Conservation (phyloP, 2,797 vertebrate species). For the Acanthopagrus latus region DNA sequence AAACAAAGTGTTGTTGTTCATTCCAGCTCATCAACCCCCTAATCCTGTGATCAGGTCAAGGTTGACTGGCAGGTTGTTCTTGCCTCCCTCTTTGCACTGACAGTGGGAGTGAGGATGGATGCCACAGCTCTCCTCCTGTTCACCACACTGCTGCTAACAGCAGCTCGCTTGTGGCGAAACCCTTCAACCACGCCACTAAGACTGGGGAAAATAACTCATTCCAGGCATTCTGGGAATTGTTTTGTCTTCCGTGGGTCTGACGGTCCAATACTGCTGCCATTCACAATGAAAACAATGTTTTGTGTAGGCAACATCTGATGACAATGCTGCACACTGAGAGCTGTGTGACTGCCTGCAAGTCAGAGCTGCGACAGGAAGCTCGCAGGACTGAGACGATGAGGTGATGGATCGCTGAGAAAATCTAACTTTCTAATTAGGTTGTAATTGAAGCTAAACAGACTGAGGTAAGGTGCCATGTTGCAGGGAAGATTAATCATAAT, state of each 20-base stretch:
- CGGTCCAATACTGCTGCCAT: constrained; percentile 47
- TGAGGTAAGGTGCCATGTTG: not conserved
- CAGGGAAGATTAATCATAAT: not conserved
- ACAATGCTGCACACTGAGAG: constrained; percentile 24
- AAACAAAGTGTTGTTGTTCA: not conserved
- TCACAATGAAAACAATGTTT: constrained; percentile 55
- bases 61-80: not conserved
- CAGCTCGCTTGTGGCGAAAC: constrained; percentile 57
- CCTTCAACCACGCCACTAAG: constrained; percentile 61
- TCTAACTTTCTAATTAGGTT: constrained; percentile 40
- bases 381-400: not conserved
- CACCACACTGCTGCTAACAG: constrained; percentile 42
- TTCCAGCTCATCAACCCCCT: not conserved
- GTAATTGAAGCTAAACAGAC: constrained; percentile 38
- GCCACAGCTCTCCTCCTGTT: constrained; percentile 38
- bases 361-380: not conserved
- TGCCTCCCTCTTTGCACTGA: constrained; percentile 6
- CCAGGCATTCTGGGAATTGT: constrained; percentile 79
- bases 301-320: constrained; percentile 57
- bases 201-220: constrained; percentile 63
- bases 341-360: constrained; percentile 2
- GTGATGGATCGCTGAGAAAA: not conserved
- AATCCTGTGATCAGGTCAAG: constrained; percentile 9
- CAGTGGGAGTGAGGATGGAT: constrained; percentile 30
- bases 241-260: constrained; percentile 71